phyloP scores from a whole-genome alignment of 2,888 invertebrate genomes.

The Zygaena filipendulae region DNA sequence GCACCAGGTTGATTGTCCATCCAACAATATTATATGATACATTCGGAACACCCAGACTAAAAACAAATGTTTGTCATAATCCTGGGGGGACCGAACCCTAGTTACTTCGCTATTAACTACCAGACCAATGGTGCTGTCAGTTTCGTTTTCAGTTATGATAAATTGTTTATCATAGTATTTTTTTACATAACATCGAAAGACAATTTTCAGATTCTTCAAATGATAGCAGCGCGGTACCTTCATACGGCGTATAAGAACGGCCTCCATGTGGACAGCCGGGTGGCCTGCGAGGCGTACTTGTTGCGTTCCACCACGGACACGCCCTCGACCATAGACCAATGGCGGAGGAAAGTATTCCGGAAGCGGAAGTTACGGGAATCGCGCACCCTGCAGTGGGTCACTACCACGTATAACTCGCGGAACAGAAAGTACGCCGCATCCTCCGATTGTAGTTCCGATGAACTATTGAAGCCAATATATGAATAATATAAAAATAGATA shows the following conservation, averaged over 20 bases:
- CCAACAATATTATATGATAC: no score
- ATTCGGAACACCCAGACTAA: no score
- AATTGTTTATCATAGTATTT: no score
- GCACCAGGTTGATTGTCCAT: no score
- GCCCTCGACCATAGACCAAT: conserved; percentile 15
- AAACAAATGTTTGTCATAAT: no score
- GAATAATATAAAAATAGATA: conserved; percentile 24
- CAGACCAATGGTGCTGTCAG: no score
- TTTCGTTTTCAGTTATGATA: no score
- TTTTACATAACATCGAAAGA: no score
- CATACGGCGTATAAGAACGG: conserved; percentile 56
- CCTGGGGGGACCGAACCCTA: no score
- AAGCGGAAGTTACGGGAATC: conserved; percentile 30
- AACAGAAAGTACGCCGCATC: conserved; percentile 29
- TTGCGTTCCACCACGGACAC: conserved; percentile 42
- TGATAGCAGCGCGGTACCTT: conserved; percentile 46
- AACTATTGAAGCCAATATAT: conserved; percentile 47
- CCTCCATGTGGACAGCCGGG: conserved; percentile 45
- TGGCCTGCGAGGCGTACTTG: conserved; percentile 43
- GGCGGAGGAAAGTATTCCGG: conserved; percentile 27
- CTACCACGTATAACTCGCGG: conserved; percentile 27
- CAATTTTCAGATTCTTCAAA: conserved; percentile 55
- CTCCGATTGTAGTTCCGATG: conserved; percentile 46
- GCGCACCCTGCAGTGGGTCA: conserved; percentile 47
- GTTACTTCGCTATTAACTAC: no score